Evolutionary conservation across 2,113 vertebrate genomes (phyloP).

Genomic region (Physeter macrocephalus): DNA sequence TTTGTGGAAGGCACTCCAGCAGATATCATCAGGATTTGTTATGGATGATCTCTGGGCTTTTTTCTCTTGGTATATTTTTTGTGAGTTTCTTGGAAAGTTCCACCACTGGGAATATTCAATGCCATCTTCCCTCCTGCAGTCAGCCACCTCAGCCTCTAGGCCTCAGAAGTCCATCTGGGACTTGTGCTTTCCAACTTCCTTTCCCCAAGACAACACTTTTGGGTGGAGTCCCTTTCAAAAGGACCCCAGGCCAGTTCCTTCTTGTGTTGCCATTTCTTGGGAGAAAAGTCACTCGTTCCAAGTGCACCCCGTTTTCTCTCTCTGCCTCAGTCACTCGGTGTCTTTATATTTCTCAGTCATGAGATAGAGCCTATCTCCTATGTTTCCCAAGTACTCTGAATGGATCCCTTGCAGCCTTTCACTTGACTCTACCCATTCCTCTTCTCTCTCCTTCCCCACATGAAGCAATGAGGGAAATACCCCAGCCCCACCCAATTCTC

Average conservation of each 20-base stretch:
- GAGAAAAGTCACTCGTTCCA: neutral
- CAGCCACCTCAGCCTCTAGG: neutral
- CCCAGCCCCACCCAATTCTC: neutral
- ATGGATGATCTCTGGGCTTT: neutral
- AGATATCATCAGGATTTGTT: neutral
- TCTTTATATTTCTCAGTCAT: neutral
- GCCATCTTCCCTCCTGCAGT: neutral
- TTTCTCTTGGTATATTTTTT: neutral
- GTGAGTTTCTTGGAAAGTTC: neutral
- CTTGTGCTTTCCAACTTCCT: neutral
- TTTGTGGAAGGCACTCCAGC: neutral
- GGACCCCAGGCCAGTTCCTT: neutral
- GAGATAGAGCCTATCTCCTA: neutral
- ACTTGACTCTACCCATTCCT: neutral
- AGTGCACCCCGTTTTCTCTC: neutral
- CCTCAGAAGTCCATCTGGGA: neutral
- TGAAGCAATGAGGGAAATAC: neutral
- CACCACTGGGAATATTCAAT: neutral
- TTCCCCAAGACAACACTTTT: neutral
- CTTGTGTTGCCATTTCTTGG: neutral
- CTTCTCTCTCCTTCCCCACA: neutral
- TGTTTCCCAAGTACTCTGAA: neutral
- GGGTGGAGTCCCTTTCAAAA: neutral
- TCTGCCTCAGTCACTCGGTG: neutral
- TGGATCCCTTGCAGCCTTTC: neutral